These are phyloP conservation scores for Oostethus manadensis DNA, from an alignment of 2,113 vertebrate species.

Conservation along the genomic window DNA sequence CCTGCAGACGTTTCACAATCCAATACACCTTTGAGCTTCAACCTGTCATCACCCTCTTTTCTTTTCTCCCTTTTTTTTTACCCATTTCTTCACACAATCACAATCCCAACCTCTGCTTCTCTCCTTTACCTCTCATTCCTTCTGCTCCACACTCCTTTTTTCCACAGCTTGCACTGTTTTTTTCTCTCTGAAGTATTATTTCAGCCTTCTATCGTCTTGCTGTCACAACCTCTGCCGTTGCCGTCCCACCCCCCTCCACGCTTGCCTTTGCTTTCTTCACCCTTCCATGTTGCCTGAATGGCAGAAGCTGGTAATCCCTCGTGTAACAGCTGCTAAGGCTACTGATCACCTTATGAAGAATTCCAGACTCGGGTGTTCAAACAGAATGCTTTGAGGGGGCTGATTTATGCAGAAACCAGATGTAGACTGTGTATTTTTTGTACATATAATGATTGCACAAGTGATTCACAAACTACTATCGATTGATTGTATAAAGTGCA, in stretches of 20 bases:
- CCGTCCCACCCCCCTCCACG: constrained; percentile 11
- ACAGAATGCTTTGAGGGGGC: constrained; percentile 42
- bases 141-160: constrained; percentile 18
- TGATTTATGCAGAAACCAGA: constrained; percentile 54
- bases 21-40: constrained; percentile 10
- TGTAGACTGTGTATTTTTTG: constrained; percentile 13
- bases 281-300: constrained; percentile 48
- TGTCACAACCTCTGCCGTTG: constrained; percentile 24
- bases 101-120: constrained; percentile 9
- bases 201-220: constrained; percentile 13
- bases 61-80: constrained; percentile 22
- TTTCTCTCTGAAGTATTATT: constrained; percentile 16
- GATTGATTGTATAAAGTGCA: constrained; percentile 20
- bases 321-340: constrained; percentile 60
- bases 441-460: too few relatives aligned
- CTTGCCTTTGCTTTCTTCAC: constrained; percentile 24
- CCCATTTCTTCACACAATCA: constrained; percentile 37
- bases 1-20: constrained; percentile 23
- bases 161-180: constrained; percentile 28
- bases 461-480: too few relatives aligned
- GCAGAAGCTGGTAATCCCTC: constrained; percentile 59
- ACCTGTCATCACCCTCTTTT: constrained; percentile 8
- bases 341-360: constrained; percentile 63
- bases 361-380: constrained; percentile 48
- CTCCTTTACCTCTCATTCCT: constrained; percentile 32